A percentile compares a stretch with the other conserved stretches of the same genome.
phyloP scores from a whole-genome alignment of 2,113 vertebrate species.

The Sander vitreus region DNA sequence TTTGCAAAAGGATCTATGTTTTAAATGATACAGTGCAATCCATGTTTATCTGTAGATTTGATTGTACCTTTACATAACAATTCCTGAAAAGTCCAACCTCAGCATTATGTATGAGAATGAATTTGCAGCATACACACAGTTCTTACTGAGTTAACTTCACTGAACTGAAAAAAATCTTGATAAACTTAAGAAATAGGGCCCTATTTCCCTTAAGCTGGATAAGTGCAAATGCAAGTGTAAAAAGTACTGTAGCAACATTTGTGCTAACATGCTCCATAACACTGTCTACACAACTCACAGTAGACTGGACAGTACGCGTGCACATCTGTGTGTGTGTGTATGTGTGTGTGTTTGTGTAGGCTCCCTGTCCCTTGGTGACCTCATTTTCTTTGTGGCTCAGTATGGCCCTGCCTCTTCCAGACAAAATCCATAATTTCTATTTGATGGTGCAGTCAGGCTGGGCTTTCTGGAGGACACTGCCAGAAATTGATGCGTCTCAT shows the following conservation, averaged over 20 bases:
- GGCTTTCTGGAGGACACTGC: constrained; percentile 76
- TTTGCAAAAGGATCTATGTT: neutral
- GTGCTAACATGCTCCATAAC: constrained; percentile 8
- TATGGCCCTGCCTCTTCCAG: constrained; percentile 72
- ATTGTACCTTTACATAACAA: neutral
- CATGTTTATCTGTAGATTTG: neutral
- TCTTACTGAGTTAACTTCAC: neutral
- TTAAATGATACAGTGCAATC: no score
- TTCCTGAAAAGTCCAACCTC: neutral
- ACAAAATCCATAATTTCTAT: constrained; percentile 86
- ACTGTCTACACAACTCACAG: constrained; percentile 28
- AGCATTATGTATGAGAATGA: neutral
- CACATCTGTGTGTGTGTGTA: constrained; percentile 17
- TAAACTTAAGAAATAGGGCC: neutral
- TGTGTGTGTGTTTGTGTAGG: constrained; percentile 25
- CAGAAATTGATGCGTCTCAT: constrained; percentile 83
- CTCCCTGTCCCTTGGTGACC: constrained; percentile 64
- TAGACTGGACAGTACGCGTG: constrained; percentile 15
- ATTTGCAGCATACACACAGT: neutral
- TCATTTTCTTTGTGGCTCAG: constrained; percentile 77
- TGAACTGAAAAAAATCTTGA: neutral
- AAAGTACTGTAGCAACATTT: constrained; percentile 3
- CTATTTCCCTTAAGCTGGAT: neutral
- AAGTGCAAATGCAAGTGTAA: neutral
- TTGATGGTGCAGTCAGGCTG: constrained; percentile 77